Base-by-base conservation (phyloP, 2,113 vertebrate genomes). In the Plectropomus leopardus region DNA sequence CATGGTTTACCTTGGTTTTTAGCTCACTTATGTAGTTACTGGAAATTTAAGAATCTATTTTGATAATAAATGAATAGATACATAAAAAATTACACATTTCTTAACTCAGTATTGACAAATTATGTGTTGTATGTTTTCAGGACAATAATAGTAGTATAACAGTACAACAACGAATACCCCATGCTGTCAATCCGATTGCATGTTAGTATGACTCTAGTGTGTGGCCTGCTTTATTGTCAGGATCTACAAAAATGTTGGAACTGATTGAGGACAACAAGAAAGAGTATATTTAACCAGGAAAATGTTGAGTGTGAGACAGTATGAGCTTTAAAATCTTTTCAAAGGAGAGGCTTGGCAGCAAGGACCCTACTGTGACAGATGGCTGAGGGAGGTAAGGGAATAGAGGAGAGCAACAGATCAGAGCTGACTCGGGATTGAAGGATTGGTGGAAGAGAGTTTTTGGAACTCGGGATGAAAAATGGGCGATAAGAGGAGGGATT, bases 381-480 rank as follows among this genome's bases (percentile, higher is more conserved):
- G 94, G 93, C 90, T 80, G 84, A 86, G 84, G 85, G 91, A 92
- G 90, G 90, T 85, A 69, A 74, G 90, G 88, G 89, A 92, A 90
- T 84, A 84, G 80, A 83, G 24, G 80, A 89, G 85, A 72, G 82
- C 78, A 78, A 40, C 79, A 47, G 89, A 90, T 93, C 89, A 88
- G 87, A 90, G 86, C 79, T 90, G 84, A 92, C 79, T 85, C 7
- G 61, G 66, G 83, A 91, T 69, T 78, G 82, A 88, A 84, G 78
- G 86, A 79, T 76, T 47, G 84, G 68, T 75, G 65, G 36, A 76
- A 80, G 72, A 84, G 58, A 76, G 61, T 83, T 90, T 91, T 80
- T 90, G 90, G 88, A 90, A 82, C 65, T 40, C 55, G 16, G 76
- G 70, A 82, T 73, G 84, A 88, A 83, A 86, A 86, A 86, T 78